Evolutionary conservation across 2,888 invertebrate species (phyloP), one percentile per base, ranked within the genome.

Genomic region (Caenorhabditis sp.): DNA sequence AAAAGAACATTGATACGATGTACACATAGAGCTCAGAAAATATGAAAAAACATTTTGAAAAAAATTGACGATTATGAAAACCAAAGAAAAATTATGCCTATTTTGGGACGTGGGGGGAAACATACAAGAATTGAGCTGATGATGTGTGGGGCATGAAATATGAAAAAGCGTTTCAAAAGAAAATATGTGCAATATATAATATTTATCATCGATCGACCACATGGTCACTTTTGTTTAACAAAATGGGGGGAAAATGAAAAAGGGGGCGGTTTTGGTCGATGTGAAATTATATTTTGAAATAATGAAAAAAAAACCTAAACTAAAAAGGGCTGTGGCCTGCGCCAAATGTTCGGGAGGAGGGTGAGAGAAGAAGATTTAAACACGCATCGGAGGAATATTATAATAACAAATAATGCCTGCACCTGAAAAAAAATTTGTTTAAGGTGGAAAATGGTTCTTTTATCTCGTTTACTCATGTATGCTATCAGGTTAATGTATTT

Each of bases 1-100:
- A 23, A 36, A 50, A 36, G 50, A 64, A 64, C 69, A 69, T 69
- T 69, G 69, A 69, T 69, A 69, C 69, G 69, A 69, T 69, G 63
- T 69, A 69, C 68, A 63, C 27, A 53, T 52, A 54, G 63, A 59
- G 53, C 20, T n/a, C 49, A 59, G 36, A 57, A 36, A 54, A 20
- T 58, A 57, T 57, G 26, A 36, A 64, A 26, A 50, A 20, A 21
- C 31, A 58, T 1, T 20, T 4, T 56, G 12, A 26, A 20, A 21
- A 58, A 58, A 1, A 21, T 4, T 56, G 12, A 26, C 12, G 23
- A 26, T 26, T 8, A 36, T 5, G 36, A 58, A 27, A n/a, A n/a
- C 26, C 8, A 56, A 56, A 17, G 26, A 56, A 31, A 20, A 58
- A 58, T 58, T 58, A 58, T 58, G 57, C 31, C 57, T 58, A 36